Percentiles rank a stretch among this genome's conserved stretches.
phyloP scores from a whole-genome alignment of 2,797 vertebrate genomes.

The Enteromius treurensis region DNA sequence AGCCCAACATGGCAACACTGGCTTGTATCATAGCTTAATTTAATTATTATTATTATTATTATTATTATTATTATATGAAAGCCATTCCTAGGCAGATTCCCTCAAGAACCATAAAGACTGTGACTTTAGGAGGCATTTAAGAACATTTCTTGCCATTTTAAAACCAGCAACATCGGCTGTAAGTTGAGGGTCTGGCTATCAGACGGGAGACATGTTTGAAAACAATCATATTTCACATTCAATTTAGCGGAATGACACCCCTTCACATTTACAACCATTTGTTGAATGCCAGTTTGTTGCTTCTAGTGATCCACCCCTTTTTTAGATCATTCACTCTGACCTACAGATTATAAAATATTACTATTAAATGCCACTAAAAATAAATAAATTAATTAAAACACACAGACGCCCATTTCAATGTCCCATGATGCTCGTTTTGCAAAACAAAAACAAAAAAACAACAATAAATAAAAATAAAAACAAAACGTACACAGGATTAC shows the following conservation, averaged over 20 bases:
- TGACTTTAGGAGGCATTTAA: not conserved
- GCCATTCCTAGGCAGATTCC: not conserved
- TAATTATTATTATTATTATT: no score
- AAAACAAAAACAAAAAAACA: not conserved
- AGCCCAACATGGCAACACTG: not conserved
- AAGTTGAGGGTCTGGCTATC: not conserved
- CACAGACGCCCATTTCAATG: not conserved
- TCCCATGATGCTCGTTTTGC: not conserved
- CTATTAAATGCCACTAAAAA: not conserved
- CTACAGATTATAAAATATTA: not conserved
- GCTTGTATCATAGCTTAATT: not conserved
- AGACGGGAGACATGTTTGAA: not conserved
- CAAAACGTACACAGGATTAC: slow-evolving; percentile 16
- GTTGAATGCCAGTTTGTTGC: not conserved
- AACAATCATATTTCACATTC: not conserved
- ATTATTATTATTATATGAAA: no score
- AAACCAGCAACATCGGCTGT: not conserved
- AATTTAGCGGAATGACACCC: not conserved
- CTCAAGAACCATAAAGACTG: not conserved
- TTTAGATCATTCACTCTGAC: not conserved
- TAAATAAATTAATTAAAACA: not conserved
- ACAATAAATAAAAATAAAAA: no score
- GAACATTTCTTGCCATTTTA: not conserved
- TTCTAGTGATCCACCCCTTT: not conserved
- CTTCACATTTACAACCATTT: not conserved